Conservation (phyloP, 2,888 invertebrate genomes). For the Dolomedes plantarius region DNA sequence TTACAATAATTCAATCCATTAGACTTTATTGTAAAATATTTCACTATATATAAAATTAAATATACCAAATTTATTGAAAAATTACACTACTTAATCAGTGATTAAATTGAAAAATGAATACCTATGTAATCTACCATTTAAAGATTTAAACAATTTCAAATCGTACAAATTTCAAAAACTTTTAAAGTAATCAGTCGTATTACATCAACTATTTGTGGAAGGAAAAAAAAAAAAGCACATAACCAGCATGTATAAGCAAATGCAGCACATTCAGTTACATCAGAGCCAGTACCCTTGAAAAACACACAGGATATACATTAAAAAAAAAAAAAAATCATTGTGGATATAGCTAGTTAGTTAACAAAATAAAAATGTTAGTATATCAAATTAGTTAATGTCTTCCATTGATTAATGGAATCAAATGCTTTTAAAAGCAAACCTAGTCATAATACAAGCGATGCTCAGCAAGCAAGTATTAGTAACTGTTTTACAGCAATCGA, state of each 20-base stretch:
- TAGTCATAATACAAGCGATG: no score
- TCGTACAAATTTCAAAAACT: no score
- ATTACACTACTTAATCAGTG: constrained; percentile 2
- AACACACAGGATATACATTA: not conserved
- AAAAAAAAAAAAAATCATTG: no score
- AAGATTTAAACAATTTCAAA: not conserved
- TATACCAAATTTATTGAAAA: not conserved
- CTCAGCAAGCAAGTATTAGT: no score
- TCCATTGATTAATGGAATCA: no score
- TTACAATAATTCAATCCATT: constrained; percentile 14
- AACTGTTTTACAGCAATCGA: no score
- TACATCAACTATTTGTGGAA: constrained; percentile 18
- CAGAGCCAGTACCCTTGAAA: constrained; percentile 14
- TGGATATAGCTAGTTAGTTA: constrained; percentile 1
- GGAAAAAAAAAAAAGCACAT: constrained; percentile 13
- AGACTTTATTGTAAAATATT: constrained; percentile 53
- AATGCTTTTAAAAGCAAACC: no score
- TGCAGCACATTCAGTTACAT: not conserved
- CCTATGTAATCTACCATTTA: not conserved
- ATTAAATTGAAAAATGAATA: not conserved
- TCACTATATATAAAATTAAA: constrained; percentile 23
- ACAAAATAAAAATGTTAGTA: not conserved
- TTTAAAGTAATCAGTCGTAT: no score
- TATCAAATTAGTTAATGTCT: no score
- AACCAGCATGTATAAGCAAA: constrained; percentile 43